These are phyloP conservation scores for Brienomyrus brachyistius DNA, from an alignment of 2,113 vertebrate species.

Conservation along the genomic window DNA sequence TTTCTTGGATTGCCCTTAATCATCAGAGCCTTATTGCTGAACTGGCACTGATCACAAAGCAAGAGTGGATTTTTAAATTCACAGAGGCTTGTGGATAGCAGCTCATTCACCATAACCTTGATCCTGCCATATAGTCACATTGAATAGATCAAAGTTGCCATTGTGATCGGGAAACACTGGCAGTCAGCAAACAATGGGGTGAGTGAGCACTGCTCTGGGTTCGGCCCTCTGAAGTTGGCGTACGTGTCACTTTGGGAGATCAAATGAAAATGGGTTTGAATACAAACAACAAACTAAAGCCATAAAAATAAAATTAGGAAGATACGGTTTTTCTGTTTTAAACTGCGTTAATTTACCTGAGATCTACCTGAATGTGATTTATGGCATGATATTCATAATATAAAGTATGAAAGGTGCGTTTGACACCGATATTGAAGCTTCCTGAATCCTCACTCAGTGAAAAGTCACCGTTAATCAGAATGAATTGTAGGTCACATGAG, in stretches of 20 bases:
- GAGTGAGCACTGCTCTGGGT: not conserved
- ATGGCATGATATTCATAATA: not conserved
- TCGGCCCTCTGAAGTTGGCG: not conserved
- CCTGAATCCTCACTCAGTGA: not conserved
- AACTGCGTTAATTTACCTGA: not conserved
- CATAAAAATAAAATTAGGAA: not conserved
- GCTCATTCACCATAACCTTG: not conserved
- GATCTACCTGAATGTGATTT: not conserved
- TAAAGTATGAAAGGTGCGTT: not conserved
- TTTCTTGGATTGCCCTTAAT: not conserved
- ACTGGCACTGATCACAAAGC: not conserved
- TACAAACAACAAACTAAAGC: not conserved
- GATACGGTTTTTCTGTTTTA: not conserved
- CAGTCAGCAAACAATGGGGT: not conserved
- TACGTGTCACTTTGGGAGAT: not conserved
- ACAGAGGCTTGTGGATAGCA: not conserved
- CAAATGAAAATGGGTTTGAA: not conserved
- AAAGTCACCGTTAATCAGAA: not conserved
- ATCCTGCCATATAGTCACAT: not conserved
- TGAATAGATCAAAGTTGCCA: not conserved
- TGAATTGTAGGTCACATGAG: not conserved
- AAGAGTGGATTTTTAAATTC: not conserved
- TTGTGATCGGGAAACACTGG: not conserved
- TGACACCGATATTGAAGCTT: not conserved
- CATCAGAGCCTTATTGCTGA: not conserved